These are phyloP conservation scores for Tupaia chinensis DNA, from an alignment of 2,113 vertebrate species.

Conservation along the genomic window DNA sequence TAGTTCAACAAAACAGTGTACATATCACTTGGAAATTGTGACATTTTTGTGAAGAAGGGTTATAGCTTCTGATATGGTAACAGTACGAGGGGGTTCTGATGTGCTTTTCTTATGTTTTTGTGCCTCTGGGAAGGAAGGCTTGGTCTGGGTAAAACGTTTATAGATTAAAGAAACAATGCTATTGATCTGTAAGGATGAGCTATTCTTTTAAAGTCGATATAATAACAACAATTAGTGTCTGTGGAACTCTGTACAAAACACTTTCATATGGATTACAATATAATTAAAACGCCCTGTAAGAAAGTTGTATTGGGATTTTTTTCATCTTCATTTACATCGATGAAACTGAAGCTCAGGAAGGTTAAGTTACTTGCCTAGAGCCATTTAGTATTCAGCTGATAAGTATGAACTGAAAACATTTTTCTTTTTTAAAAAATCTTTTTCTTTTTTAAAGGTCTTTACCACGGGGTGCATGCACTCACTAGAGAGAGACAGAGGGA, in stretches of 20 bases:
- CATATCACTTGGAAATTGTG: constrained; percentile 6
- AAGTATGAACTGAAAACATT: background rate
- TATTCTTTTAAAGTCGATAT: background rate
- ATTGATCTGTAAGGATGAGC: constrained; percentile 16
- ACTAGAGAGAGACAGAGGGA: too few relatives aligned
- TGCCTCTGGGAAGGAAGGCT: constrained; percentile 32
- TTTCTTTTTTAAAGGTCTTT: too few relatives aligned
- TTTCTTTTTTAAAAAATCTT: background rate
- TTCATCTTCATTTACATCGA: background rate
- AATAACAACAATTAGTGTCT: background rate
- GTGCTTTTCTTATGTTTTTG: background rate
- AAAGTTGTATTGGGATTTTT: background rate
- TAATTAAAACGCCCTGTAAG: background rate
- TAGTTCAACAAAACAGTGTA: background rate
- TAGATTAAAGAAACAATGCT: background rate
- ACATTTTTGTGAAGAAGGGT: constrained; percentile 7
- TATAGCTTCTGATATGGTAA: background rate
- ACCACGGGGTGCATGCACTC: too few relatives aligned
- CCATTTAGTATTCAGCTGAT: background rate
- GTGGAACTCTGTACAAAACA: background rate
- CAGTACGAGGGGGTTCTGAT: background rate
- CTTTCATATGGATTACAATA: background rate
- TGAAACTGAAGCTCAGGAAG: background rate
- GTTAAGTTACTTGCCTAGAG: background rate
- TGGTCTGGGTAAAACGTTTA: constrained; percentile 55